phyloP scores from a whole-genome alignment of 1,140 invertebrate species.

The Matsumurasca onukii region DNA sequence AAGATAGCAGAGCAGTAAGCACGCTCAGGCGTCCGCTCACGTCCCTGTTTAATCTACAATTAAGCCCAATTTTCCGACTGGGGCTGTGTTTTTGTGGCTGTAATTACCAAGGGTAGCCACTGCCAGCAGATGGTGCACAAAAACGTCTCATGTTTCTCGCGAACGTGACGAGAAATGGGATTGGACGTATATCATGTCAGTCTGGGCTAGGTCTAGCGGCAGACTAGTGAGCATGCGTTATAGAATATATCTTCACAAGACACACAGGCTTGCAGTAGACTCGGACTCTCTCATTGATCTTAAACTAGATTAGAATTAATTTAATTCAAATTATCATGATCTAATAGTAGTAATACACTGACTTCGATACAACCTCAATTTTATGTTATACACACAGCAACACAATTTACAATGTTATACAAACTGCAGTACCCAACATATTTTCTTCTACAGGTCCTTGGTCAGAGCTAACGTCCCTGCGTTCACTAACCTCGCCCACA shows the following conservation, averaged over 20 bases:
- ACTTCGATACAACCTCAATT: too few relatives aligned
- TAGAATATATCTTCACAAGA: not conserved
- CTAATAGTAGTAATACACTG: too few relatives aligned
- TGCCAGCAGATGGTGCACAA: not conserved
- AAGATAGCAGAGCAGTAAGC: too few relatives aligned
- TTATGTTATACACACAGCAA: too few relatives aligned
- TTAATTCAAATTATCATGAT: too few relatives aligned
- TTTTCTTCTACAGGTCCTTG: too few relatives aligned
- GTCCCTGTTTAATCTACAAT: conserved; percentile 16
- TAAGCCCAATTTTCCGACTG: conserved; percentile 17
- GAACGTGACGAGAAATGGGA: not conserved
- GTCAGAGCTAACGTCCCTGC: too few relatives aligned
- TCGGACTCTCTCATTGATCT: too few relatives aligned
- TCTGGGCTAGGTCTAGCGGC: not conserved
- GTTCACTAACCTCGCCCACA: too few relatives aligned
- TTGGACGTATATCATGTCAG: not conserved
- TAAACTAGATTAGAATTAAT: too few relatives aligned
- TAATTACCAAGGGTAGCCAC: conserved; percentile 6
- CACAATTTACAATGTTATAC: too few relatives aligned
- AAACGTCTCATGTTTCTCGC: conserved; percentile 8
- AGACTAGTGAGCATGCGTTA: not conserved
- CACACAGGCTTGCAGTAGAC: not conserved
- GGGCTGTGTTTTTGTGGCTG: conserved; percentile 5
- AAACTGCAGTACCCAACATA: too few relatives aligned
- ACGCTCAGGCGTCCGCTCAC: not conserved